Evolutionary conservation across 2,797 vertebrate genomes (phyloP).

Genomic region (Decapterus maruadsi): DNA sequence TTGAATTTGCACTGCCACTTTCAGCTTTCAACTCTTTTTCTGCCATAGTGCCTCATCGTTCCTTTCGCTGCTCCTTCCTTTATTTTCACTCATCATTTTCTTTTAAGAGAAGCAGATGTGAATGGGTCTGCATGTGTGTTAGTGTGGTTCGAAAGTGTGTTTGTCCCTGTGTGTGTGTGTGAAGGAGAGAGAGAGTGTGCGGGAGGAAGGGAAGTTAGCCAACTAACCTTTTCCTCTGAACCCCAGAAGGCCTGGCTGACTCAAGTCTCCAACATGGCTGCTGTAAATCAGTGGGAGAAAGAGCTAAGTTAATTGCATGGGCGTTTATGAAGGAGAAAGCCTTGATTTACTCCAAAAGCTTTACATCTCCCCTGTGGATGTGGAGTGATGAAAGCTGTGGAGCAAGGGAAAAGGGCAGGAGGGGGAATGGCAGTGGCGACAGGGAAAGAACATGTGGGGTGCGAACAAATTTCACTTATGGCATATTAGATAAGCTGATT

Average conservation of each 20-base stretch:
- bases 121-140: constrained; percentile 38
- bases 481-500: constrained; percentile 76
- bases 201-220: constrained; percentile 53
- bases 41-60: constrained; percentile 60
- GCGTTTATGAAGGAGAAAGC: constrained; percentile 78
- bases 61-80: constrained; percentile 58
- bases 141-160: constrained; percentile 29
- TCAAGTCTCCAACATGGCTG: constrained; percentile 71
- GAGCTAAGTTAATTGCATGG: constrained; percentile 77
- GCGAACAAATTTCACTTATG: constrained; percentile 73
- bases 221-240: constrained; percentile 68
- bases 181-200: constrained; percentile 5
- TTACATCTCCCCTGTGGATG: constrained; percentile 73
- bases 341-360: constrained; percentile 81
- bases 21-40: constrained; percentile 42
- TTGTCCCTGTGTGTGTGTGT: constrained; percentile 12
- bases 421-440: constrained; percentile 42
- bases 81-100: constrained; percentile 63
- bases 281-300: constrained; percentile 75
- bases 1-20: constrained; percentile 23
- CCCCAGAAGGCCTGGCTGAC: constrained; percentile 71
- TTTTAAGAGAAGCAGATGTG: constrained; percentile 74
- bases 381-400: constrained; percentile 70
- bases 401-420: constrained; percentile 40
- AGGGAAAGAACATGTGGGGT: constrained; percentile 58